Percentiles rank a stretch among this genome's conserved stretches.
These are phyloP conservation scores for Sesia apiformis DNA, from an alignment of 2,888 invertebrate genomes.

Conservation along the genomic window DNA sequence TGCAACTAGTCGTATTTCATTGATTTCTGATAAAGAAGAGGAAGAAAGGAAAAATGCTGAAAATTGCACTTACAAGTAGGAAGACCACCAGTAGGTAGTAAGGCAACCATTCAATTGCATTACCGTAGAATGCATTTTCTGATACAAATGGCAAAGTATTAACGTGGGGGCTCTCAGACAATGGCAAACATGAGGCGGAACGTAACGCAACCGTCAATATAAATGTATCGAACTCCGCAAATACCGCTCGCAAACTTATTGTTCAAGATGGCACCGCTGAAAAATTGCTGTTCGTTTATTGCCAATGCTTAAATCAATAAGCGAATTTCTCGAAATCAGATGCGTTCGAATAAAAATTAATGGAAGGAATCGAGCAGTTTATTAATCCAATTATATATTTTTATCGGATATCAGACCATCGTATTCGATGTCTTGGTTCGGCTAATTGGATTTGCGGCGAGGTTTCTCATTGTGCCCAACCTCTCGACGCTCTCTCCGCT, in stretches of 20 bases:
- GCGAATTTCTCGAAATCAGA: background rate
- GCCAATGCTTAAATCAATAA: background rate
- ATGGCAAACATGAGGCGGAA: constrained; percentile 52
- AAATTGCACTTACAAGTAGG: no score
- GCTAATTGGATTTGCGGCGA: constrained; percentile 57
- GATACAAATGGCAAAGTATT: constrained; percentile 44
- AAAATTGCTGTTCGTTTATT: constrained; percentile 35
- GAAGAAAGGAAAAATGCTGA: no score
- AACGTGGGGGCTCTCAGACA: constrained; percentile 55
- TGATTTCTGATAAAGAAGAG: no score
- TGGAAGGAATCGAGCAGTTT: background rate
- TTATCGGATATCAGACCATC: constrained; percentile 25
- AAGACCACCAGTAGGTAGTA: no score
- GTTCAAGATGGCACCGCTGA: constrained; percentile 48
- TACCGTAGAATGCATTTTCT: constrained; percentile 41
- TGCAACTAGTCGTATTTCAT: no score
- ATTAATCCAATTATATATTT: background rate
- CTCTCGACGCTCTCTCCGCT: constrained; percentile 24
- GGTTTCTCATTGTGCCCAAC: constrained; percentile 39
- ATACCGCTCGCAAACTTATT: constrained; percentile 48
- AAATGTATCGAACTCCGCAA: constrained; percentile 55
- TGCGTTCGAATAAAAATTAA: background rate
- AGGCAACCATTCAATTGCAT: constrained; percentile 28
- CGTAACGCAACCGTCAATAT: constrained; percentile 38
- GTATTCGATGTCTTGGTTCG: constrained; percentile 47